Evolutionary conservation across 1,140 invertebrate species (phyloP).

Genomic region (Papilio machaon): DNA sequence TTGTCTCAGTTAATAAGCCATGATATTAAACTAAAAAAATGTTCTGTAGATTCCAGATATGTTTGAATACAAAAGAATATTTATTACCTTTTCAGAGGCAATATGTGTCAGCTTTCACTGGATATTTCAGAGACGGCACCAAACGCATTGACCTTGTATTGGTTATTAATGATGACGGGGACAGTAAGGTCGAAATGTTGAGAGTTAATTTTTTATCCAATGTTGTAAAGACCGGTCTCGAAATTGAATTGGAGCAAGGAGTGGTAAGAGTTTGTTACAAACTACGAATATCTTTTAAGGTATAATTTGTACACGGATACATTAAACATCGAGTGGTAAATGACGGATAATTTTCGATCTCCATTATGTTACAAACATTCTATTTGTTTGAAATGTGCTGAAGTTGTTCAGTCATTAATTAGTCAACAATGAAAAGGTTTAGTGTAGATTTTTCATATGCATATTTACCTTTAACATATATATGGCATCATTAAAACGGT

Average conservation of each 20-base stretch:
- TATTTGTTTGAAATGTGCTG: no score
- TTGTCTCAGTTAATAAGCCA: no score
- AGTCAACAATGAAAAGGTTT: no score
- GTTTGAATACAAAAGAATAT: background rate
- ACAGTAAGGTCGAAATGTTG: conserved; percentile 37
- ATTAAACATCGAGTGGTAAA: background rate
- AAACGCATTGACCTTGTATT: conserved; percentile 49
- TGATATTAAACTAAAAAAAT: no score
- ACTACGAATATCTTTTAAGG: background rate
- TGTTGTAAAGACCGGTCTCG: conserved; percentile 44
- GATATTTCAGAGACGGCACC: conserved; percentile 44
- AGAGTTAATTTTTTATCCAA: conserved; percentile 45
- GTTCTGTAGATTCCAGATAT: background rate
- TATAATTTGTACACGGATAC: background rate
- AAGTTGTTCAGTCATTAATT: no score
- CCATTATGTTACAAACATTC: no score
- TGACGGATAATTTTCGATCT: background rate
- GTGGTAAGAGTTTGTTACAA: conserved; percentile 38
- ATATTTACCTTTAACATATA: no score
- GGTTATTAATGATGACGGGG: conserved; percentile 41
- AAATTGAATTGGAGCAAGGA: conserved; percentile 48
- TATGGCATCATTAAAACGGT: no score
- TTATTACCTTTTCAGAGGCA: background rate
- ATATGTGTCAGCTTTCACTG: conserved; percentile 27
- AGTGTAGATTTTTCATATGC: no score